A percentile compares a stretch with the other conserved stretches of the same genome.
Evolutionary conservation across 2,113 vertebrate species (phyloP).

Genomic region (Pelodiscus sinensis): DNA sequence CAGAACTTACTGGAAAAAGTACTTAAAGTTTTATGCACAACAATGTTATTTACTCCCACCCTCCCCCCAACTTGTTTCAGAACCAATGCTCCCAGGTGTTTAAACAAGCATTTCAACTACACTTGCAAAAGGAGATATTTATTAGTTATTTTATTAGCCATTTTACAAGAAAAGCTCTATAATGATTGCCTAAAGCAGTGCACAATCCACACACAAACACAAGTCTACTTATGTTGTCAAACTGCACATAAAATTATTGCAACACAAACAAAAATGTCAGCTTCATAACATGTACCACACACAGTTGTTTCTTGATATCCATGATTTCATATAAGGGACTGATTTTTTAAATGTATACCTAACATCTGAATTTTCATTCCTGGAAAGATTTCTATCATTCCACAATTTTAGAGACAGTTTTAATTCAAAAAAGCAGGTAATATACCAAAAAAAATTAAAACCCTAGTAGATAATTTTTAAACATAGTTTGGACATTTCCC

Average conservation of each 20-base stretch:
- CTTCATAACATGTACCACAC: background rate
- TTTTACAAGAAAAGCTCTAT: background rate
- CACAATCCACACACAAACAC: background rate
- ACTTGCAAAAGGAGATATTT: background rate
- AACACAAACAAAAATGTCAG: background rate
- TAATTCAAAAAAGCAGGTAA: background rate
- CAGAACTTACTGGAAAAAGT: background rate
- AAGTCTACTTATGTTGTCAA: background rate
- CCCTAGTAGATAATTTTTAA: background rate
- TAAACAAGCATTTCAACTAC: background rate
- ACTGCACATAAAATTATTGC: background rate
- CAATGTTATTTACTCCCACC: background rate
- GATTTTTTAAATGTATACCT: background rate
- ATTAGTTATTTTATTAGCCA: background rate
- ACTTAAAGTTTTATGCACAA: background rate
- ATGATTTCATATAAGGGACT: background rate
- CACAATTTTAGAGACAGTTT: background rate
- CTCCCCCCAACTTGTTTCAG: background rate
- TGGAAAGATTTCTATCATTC: background rate
- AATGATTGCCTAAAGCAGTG: background rate
- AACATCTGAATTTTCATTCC: background rate
- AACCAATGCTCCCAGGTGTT: background rate
- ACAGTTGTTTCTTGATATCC: background rate
- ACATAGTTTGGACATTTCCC: background rate
- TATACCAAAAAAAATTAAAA: background rate